Conservation (phyloP, 2,113 vertebrate genomes). For the Eubucco bourcierii region DNA sequence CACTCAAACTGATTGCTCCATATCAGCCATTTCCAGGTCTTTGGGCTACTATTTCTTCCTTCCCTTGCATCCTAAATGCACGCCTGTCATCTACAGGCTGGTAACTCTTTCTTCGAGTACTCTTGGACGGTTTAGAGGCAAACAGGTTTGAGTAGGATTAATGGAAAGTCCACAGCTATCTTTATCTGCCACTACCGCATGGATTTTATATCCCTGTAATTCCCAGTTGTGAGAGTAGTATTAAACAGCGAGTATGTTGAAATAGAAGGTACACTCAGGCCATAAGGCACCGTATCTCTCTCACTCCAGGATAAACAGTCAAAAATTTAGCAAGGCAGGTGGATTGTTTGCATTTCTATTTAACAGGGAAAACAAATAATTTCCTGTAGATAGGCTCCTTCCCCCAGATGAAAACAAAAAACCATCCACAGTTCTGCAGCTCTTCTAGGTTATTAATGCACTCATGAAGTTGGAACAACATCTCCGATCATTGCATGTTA, state of each 20-base stretch:
- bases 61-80: slow-evolving; percentile 61
- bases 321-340: not conserved
- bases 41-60: slow-evolving; percentile 78
- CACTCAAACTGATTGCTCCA: slow-evolving; percentile 83
- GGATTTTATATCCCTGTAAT: slow-evolving; percentile 24
- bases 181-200: slow-evolving; percentile 3
- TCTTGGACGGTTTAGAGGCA: slow-evolving; percentile 52
- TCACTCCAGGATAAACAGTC: not conserved
- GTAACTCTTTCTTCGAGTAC: slow-evolving; percentile 51
- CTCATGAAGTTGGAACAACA: slow-evolving; percentile 66
- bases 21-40: slow-evolving; percentile 84
- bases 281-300: rapidly evolving
- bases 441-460: slow-evolving; percentile 41
- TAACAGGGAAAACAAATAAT: not conserved
- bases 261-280: not conserved
- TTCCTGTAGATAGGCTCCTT: not conserved
- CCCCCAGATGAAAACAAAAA: not conserved
- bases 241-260: not conserved
- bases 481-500: slow-evolving; percentile 54
- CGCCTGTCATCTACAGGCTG: slow-evolving; percentile 66
- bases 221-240: slow-evolving; percentile 8
- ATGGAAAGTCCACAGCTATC: slow-evolving; percentile 47
- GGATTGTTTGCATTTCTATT: not conserved
- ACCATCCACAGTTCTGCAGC: not conserved
- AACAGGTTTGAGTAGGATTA: slow-evolving; percentile 60